Evolutionary conservation across 1,140 invertebrate genomes (phyloP).

Genomic region (Formica selysi): DNA sequence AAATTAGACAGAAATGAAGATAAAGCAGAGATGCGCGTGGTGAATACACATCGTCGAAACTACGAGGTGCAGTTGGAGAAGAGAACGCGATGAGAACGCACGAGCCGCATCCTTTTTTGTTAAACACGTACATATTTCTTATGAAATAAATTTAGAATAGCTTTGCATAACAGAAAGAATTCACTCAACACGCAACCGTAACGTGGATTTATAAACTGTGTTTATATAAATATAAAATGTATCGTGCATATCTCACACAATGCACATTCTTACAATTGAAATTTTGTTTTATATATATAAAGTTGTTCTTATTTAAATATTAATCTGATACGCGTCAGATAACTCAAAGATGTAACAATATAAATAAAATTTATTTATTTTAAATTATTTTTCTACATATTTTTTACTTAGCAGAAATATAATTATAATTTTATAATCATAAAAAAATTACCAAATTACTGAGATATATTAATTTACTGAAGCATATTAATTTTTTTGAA

Average conservation of each 20-base stretch:
- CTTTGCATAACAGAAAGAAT: conserved; percentile 36
- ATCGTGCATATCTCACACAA: conserved; percentile 5
- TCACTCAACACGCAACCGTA: conserved; percentile 37
- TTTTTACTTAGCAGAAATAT: neutral
- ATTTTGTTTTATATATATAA: neutral
- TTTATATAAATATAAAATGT: conserved; percentile 23
- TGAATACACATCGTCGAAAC: conserved; percentile 54
- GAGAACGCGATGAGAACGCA: conserved; percentile 58
- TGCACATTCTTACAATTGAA: neutral
- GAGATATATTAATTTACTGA: neutral
- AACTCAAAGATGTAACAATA: no score
- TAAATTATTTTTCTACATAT: neutral
- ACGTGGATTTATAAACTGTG: conserved; percentile 49
- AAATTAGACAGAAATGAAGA: conserved; percentile 67
- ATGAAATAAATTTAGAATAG: conserved; percentile 53
- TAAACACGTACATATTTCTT: conserved; percentile 59
- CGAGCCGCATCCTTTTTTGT: conserved; percentile 58
- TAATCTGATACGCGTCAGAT: neutral
- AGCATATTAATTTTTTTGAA: conserved; percentile 1
- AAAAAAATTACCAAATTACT: conserved; percentile 12
- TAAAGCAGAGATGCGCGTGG: conserved; percentile 45
- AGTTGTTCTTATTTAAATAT: conserved; percentile 6
- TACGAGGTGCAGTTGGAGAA: conserved; percentile 5
- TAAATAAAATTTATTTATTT: neutral
- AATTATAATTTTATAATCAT: neutral